A percentile compares a stretch with the other conserved stretches of the same genome.
Conservation (phyloP, 2,888 invertebrate genomes). For the Tetanocera ferruginea region DNA sequence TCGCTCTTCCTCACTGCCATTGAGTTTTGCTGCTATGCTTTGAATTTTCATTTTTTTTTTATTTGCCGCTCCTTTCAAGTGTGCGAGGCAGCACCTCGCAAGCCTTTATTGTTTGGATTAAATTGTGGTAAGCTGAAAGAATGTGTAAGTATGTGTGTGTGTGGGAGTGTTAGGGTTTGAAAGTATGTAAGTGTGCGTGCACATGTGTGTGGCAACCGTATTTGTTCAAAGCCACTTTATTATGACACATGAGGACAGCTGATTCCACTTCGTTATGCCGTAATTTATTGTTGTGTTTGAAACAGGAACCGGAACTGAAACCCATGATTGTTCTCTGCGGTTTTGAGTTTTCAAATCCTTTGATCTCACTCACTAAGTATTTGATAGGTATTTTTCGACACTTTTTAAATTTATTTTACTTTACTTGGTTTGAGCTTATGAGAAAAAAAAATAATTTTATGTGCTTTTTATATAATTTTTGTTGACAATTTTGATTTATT, state of each 20-base stretch:
- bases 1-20: neutral
- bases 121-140: neutral
- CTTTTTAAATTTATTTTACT: no score
- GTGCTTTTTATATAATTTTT: no score
- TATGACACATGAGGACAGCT: neutral
- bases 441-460: no score
- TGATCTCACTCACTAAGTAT: neutral
- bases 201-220: neutral
- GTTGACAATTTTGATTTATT: no score
- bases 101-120: neutral
- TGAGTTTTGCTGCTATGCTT: neutral
- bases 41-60: neutral
- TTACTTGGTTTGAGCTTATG: no score
- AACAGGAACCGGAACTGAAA: no score
- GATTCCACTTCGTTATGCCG: neutral
- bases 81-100: neutral
- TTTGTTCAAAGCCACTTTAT: constrained; percentile 12
- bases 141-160: neutral
- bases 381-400: neutral
- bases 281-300: no score
- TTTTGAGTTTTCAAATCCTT: neutral
- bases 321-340: no score
- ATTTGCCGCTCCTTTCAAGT: neutral
- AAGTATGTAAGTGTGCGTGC: neutral
- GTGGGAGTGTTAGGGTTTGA: no score